Percentiles rank a stretch among this genome's conserved stretches.
Evolutionary conservation across 1,140 invertebrate genomes (phyloP).

Genomic region (Neelides sp.): DNA sequence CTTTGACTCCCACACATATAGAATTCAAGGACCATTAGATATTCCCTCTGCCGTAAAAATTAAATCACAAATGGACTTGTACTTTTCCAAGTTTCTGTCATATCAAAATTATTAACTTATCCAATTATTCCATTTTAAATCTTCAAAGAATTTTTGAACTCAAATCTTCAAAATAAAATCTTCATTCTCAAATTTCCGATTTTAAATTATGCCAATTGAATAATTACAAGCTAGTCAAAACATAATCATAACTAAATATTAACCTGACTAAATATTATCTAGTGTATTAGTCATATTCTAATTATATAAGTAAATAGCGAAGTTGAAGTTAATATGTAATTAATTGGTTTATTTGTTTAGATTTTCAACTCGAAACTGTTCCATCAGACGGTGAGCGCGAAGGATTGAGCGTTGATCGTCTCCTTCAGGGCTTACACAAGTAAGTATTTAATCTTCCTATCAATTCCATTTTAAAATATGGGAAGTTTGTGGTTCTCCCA

Average conservation of each 20-base stretch:
- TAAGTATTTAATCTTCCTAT: slow-evolving; percentile 13
- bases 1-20: no score
- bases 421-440: slow-evolving; percentile 25
- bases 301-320: not conserved
- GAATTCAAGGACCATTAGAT: no score
- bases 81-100: no score
- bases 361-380: slow-evolving; percentile 20
- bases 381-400: slow-evolving; percentile 19
- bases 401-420: slow-evolving; percentile 17
- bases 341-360: slow-evolving; percentile 7
- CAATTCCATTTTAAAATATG: not conserved
- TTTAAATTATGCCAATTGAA: not conserved
- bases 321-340: not conserved
- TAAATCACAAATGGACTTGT: no score
- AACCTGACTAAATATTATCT: not conserved
- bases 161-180: not conserved
- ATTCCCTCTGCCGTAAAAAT: no score
- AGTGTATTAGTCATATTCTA: no score
- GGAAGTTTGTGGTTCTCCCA: no score
- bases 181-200: not conserved
- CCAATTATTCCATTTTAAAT: no score
- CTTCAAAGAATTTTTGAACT: not conserved
- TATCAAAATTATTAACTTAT: no score
- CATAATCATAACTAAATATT: not conserved
- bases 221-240: no score